Evolutionary conservation across 2,888 invertebrate species (phyloP).

Genomic region (Petrolisthes cinctipes): DNA sequence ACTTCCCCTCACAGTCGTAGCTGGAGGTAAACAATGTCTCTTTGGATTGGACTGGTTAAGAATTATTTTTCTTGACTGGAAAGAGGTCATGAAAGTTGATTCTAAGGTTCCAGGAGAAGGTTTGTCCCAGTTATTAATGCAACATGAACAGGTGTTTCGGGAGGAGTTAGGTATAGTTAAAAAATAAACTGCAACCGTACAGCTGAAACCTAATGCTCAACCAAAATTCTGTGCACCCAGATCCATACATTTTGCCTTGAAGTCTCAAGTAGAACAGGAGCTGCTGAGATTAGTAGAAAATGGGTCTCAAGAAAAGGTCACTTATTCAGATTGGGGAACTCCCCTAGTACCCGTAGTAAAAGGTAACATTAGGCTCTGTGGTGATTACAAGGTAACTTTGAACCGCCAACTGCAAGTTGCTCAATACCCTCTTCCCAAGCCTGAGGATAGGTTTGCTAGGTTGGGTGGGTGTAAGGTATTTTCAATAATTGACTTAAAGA

Average conservation of each 20-base stretch:
- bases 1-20: too few species aligned
- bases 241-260: conserved; percentile 7
- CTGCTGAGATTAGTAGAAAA: conserved; percentile 51
- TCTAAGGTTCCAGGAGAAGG: too few species aligned
- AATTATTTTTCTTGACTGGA: too few species aligned
- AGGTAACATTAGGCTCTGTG: conserved; percentile 65
- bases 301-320: conserved; percentile 52
- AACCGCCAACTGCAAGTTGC: conserved; percentile 67
- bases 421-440: conserved; percentile 66
- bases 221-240: conserved; percentile 19
- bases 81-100: too few species aligned
- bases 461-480: conserved; percentile 65
- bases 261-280: conserved; percentile 43
- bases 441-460: conserved; percentile 65
- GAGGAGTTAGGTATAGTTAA: too few species aligned
- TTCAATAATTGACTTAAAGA: conserved; percentile 38
- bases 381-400: conserved; percentile 66
- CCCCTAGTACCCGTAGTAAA: conserved; percentile 65
- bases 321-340: conserved; percentile 66
- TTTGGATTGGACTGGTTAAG: too few species aligned
- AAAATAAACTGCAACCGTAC: too few species aligned
- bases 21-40: too few species aligned
- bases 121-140: too few species aligned
- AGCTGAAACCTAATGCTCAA: too few species aligned
- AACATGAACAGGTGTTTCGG: too few species aligned